phyloP scores from a whole-genome alignment of 2,797 vertebrate genomes.

The Crax fasciolata region DNA sequence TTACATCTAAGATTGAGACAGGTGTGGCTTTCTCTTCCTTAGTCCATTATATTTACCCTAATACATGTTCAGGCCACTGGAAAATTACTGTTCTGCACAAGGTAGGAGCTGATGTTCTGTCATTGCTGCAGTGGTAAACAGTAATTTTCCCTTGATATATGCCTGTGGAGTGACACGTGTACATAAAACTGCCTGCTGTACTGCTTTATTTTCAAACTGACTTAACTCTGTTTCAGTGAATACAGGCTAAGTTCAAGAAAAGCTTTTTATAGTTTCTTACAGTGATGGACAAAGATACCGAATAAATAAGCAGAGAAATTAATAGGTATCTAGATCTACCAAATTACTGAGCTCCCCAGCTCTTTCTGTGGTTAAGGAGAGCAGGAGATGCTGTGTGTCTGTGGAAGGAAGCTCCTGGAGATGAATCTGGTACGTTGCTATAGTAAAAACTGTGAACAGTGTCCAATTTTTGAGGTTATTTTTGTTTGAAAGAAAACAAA shows the following conservation, averaged over 20 bases:
- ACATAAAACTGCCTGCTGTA: background rate
- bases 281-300: background rate
- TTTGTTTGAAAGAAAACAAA: conserved; percentile 36
- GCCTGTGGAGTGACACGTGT: background rate
- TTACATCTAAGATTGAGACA: background rate
- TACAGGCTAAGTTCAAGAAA: background rate
- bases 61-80: background rate
- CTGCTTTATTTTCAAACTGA: background rate
- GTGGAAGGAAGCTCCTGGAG: background rate
- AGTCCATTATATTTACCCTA: background rate
- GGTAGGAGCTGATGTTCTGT: conserved; percentile 9
- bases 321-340: background rate
- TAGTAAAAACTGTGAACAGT: conserved; percentile 3
- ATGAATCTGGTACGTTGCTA: background rate
- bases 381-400: background rate
- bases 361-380: background rate
- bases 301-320: background rate
- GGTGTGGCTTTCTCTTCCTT: background rate
- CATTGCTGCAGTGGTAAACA: background rate
- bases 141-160: background rate
- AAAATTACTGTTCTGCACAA: background rate
- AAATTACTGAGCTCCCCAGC: background rate
- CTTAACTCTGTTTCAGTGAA: background rate
- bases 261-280: background rate
- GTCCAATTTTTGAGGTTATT: conserved; percentile 21